Evolutionary conservation across 2,113 vertebrate species (phyloP).

Genomic region (Myanophis thanlyinensis): DNA sequence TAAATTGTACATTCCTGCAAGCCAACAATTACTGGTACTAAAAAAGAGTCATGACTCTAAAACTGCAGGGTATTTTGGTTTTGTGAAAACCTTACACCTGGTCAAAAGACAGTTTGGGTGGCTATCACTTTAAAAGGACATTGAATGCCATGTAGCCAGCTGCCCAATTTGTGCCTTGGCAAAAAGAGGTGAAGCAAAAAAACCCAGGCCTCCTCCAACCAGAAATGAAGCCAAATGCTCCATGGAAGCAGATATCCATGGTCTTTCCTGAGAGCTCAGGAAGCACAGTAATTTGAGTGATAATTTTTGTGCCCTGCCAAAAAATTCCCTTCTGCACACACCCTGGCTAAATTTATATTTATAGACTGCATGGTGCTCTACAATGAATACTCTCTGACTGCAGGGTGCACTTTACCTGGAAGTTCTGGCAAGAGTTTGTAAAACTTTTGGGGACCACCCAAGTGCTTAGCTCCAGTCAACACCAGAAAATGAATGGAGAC

Average conservation of each 20-base stretch:
- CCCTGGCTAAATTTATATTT: background rate
- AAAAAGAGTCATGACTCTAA: background rate
- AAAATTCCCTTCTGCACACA: background rate
- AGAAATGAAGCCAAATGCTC: background rate
- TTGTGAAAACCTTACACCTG: background rate
- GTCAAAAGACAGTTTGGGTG: background rate
- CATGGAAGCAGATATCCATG: background rate
- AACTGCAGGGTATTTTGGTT: background rate
- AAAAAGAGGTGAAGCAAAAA: background rate
- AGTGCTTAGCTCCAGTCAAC: too few relatives aligned
- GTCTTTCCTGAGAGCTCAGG: background rate
- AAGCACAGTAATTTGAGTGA: background rate
- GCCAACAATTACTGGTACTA: background rate
- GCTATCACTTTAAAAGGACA: background rate
- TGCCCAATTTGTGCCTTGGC: background rate
- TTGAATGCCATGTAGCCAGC: background rate
- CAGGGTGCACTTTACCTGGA: background rate
- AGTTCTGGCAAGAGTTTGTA: too few relatives aligned
- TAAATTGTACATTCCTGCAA: background rate
- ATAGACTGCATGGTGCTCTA: background rate
- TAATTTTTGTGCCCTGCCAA: background rate
- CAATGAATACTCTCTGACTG: background rate
- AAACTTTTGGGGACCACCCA: too few relatives aligned
- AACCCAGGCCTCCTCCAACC: background rate
- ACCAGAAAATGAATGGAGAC: too few relatives aligned